phyloP scores from a whole-genome alignment of 2,888 invertebrate genomes.

The Trichopoda pennipes region DNA sequence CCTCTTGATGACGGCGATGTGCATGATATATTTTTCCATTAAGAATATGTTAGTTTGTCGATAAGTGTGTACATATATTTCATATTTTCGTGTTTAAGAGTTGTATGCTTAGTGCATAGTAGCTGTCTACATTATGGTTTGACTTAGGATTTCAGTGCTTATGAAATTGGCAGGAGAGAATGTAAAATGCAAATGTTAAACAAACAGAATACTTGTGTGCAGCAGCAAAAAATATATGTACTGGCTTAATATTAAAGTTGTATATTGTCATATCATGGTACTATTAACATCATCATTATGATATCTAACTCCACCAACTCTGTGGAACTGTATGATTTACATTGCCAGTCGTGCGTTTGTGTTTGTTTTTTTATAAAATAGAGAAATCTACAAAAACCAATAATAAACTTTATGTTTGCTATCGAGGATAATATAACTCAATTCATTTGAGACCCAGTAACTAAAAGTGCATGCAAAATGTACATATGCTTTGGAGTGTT shows the following conservation, averaged over 20 bases:
- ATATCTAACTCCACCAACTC: constrained; percentile 3
- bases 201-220: constrained; percentile 36
- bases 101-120: not conserved
- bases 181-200: constrained; percentile 59
- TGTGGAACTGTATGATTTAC: constrained; percentile 3
- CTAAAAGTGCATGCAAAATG: constrained; percentile 35
- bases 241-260: constrained; percentile 7
- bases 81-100: not conserved
- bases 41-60: constrained; percentile 1
- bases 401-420: constrained; percentile 18
- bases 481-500: not conserved
- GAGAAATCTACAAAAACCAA: not conserved
- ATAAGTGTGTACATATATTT: not conserved
- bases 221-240: not conserved
- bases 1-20: constrained; percentile 14
- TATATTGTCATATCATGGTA: constrained; percentile 35
- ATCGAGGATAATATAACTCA: constrained; percentile 48
- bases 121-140: constrained; percentile 52
- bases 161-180: constrained; percentile 51
- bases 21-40: constrained; percentile 8
- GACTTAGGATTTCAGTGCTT: constrained; percentile 47
- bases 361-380: constrained; percentile 27
- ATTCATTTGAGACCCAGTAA: constrained; percentile 41
- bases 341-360: not conserved
- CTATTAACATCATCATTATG: constrained; percentile 11